Base-by-base conservation (phyloP, 2,888 invertebrate genomes). In the Thereva unica region DNA sequence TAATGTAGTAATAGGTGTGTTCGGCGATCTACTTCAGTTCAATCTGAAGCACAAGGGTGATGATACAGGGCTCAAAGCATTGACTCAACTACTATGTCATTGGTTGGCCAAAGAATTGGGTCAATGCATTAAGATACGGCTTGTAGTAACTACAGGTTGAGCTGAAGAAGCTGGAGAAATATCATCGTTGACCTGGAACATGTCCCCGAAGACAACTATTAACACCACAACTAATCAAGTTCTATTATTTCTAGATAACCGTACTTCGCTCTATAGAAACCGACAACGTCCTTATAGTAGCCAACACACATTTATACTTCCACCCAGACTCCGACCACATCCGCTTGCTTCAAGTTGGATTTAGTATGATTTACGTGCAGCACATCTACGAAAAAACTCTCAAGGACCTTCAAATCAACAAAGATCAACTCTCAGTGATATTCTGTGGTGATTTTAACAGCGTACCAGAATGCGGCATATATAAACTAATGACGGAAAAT, bases 391-490 rank as follows among this genome's bases (percentile, higher is more conserved):
- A 77, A 64, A 75, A 81, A 72, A 75, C 73, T 4, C 69, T 71
- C 53, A 74, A 78, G n/a, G 79, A 82, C 42, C 82, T 92, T 38
- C 23, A 41, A 6, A 5, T 41, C 23, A 40, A 40, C 4, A 47
- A 55, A 50, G 37, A 10, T n/a, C 44, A 63, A n/a, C 12, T 66
- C 1, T 86, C 89, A 1, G 75, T 94, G 1, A 78, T 97, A 66
- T 85, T 95, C 72, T 93, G 93, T 80, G 97, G 97, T 0, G 97
- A 97, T 79, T 95, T 97, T 75, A 97, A 97, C 77, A 93, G 93
- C 78, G 86, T 86, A 2, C 95, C 95, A 0, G 87, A 89, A 61
- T 90, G 89, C 77, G 93, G 92, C 0, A 87, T 95, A 73, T 92
- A 89, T 79, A 85, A 89, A 75, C 82, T 94, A 63, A 87, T 92